phyloP scores from a whole-genome alignment of 2,888 invertebrate genomes.

The Oligia strigilis region DNA sequence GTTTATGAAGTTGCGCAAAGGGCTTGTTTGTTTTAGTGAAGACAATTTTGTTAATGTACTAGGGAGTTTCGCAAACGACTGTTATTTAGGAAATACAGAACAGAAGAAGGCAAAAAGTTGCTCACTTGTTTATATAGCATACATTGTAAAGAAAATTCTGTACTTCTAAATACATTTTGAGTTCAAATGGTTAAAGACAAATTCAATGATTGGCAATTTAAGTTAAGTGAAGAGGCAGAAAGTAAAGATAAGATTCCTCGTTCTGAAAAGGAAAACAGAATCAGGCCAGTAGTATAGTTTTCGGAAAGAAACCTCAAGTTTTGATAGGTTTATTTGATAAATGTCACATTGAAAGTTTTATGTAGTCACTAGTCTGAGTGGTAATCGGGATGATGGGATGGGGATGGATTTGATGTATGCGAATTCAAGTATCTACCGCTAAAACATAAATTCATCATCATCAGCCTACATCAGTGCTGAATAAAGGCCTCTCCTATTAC shows the following conservation, averaged over 20 bases:
- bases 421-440: no score
- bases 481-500: no score
- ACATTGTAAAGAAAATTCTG: background rate
- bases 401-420: no score
- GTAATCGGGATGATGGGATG: background rate
- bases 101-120: constrained; percentile 2
- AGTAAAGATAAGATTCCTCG: no score
- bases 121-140: background rate
- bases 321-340: background rate
- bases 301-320: background rate
- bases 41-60: constrained; percentile 55
- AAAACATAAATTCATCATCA: no score
- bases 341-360: background rate
- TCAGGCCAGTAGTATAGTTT: background rate
- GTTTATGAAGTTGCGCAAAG: constrained; percentile 57
- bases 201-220: background rate
- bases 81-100: constrained; percentile 29
- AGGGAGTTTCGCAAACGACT: constrained; percentile 33
- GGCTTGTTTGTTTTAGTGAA: constrained; percentile 57
- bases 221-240: background rate
- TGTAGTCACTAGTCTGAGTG: background rate
- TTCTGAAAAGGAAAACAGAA: background rate
- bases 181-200: background rate
- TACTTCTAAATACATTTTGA: background rate
- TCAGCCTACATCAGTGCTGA: no score